These are phyloP conservation scores for Metacarcinus magister DNA, from an alignment of 2,888 invertebrate species.

Conservation along the genomic window DNA sequence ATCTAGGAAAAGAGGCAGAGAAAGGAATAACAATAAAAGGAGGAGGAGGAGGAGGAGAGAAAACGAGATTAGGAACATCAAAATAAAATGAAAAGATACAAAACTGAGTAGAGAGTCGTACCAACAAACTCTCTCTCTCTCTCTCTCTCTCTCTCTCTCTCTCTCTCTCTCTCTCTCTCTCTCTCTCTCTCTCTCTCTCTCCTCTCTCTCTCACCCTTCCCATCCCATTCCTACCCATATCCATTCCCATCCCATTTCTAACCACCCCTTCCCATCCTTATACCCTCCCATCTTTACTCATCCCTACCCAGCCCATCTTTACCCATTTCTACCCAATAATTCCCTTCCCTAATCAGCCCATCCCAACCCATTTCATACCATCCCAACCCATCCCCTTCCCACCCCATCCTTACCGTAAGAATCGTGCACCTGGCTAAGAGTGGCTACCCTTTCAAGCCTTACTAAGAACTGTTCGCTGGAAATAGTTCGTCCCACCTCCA, in stretches of 20 bases:
- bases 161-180: constrained; percentile 26
- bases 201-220: neutral
- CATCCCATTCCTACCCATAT: neutral
- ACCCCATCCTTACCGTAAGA: neutral
- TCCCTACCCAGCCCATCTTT: no score
- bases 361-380: no score
- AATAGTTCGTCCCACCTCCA: neutral
- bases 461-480: neutral
- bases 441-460: neutral
- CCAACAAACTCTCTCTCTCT: neutral
- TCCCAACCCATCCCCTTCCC: neutral
- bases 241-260: neutral
- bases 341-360: no score
- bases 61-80: neutral
- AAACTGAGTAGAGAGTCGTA: neutral
- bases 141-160: constrained; percentile 26
- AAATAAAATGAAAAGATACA: neutral
- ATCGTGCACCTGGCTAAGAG: neutral
- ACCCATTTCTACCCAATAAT: no score
- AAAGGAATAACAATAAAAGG: no score
- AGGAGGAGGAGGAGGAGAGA: neutral
- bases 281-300: no score
- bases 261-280: no score
- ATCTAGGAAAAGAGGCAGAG: no score
- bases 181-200: neutral